Percentiles rank a stretch among this genome's conserved stretches.
phyloP scores from a whole-genome alignment of 2,113 vertebrate genomes.

The Bothrops jararaca region DNA sequence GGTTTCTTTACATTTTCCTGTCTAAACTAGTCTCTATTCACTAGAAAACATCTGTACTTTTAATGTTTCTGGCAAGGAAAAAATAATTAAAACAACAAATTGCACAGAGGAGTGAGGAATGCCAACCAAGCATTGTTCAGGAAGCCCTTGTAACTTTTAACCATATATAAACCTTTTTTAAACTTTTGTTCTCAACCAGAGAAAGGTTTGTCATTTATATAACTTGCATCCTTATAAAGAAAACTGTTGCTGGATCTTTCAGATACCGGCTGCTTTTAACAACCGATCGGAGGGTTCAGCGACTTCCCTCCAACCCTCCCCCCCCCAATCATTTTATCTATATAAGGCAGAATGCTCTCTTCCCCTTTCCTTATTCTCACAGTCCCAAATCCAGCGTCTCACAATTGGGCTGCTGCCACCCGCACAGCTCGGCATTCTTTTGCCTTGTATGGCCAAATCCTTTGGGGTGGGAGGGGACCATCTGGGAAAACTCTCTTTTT shows the following conservation, averaged over 20 bases:
- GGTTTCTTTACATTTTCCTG: not conserved
- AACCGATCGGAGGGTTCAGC: not conserved
- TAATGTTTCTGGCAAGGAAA: not conserved
- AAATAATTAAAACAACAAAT: not conserved
- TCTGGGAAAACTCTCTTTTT: constrained; percentile 36
- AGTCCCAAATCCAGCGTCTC: constrained; percentile 61
- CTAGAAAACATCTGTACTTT: not conserved
- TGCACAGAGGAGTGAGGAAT: not conserved
- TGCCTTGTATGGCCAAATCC: constrained; percentile 85
- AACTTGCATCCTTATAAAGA: constrained; percentile 28
- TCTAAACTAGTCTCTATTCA: not conserved
- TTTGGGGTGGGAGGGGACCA: constrained; percentile 67
- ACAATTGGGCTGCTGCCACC: constrained; percentile 53
- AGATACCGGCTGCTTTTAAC: not conserved
- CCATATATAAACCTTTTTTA: not conserved
- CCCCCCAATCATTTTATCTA: not conserved
- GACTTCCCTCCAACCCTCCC: not conserved
- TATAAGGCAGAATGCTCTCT: not conserved
- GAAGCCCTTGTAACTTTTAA: not conserved
- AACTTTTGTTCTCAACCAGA: not conserved
- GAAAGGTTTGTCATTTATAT: not conserved
- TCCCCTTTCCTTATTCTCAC: constrained; percentile 26
- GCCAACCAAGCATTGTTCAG: not conserved
- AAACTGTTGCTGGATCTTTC: not conserved
- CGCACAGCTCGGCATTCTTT: constrained; percentile 77